Evolutionary conservation across 2,888 invertebrate genomes (phyloP).

Genomic region (Stegana nigrithorax): DNA sequence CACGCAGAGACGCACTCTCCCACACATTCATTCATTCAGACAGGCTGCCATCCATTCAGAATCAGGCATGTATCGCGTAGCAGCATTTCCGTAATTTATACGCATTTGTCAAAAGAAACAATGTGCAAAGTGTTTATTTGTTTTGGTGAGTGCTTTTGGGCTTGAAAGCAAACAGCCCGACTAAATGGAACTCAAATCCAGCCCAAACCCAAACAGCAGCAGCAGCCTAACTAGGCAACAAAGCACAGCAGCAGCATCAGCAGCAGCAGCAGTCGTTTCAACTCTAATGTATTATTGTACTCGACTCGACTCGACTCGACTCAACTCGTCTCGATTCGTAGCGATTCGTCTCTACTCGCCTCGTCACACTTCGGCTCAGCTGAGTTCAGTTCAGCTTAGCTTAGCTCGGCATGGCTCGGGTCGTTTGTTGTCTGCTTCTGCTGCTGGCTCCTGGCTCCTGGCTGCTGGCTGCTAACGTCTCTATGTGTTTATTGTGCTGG

Average conservation of each 20-base stretch:
- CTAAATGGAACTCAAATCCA: not conserved
- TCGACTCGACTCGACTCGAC: not conserved
- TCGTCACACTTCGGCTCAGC: no score
- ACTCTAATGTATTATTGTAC: constrained; percentile 2
- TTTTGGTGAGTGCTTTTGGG: constrained; percentile 60
- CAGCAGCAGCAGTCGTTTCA: constrained; percentile 32
- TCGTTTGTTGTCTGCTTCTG: not conserved
- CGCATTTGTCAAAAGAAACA: constrained; percentile 62
- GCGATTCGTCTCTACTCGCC: not conserved
- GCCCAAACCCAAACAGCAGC: not conserved
- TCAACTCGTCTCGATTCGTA: not conserved
- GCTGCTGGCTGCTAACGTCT: no score
- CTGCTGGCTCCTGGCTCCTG: no score
- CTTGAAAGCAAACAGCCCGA: constrained; percentile 51
- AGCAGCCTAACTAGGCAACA: constrained; percentile 26
- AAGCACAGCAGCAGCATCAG: not conserved
- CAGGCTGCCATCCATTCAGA: no score
- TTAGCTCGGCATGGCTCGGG: not conserved
- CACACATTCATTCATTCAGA: not conserved
- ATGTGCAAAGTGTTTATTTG: constrained; percentile 60
- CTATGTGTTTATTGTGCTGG: not conserved
- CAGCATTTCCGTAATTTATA: constrained; percentile 59
- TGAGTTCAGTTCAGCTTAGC: not conserved
- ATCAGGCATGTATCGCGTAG: no score
- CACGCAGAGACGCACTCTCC: no score